phyloP scores from a whole-genome alignment of 2,113 vertebrate genomes.

The Silurus glanis region DNA sequence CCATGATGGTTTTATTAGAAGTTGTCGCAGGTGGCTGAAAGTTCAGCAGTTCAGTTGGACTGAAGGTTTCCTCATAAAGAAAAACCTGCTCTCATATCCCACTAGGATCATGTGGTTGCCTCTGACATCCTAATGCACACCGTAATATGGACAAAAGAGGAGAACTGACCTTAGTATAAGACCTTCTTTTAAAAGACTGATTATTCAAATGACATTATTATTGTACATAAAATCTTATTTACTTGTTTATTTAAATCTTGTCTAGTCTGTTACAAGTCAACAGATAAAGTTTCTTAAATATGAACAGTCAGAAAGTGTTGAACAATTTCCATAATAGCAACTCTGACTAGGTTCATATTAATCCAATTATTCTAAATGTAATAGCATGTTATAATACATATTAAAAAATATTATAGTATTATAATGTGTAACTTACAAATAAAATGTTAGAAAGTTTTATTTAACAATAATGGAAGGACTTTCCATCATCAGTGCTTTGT shows the following conservation, averaged over 20 bases:
- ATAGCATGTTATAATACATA: not conserved
- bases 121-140: conserved; percentile 15
- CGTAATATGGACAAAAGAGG: not conserved
- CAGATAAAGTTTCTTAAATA: not conserved
- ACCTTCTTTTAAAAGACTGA: not conserved
- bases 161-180: not conserved
- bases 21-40: conserved; percentile 72
- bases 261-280: not conserved
- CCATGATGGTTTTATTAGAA: conserved; percentile 76
- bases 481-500: not conserved
- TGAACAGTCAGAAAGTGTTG: not conserved
- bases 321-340: not conserved
- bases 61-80: conserved; percentile 25
- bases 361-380: not conserved
- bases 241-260: not conserved
- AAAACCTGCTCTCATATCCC: conserved; percentile 2
- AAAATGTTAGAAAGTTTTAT: not conserved
- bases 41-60: conserved; percentile 59
- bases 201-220: not conserved
- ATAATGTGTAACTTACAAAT: not conserved
- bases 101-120: not conserved
- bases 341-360: not conserved
- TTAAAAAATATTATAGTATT: too few species aligned
- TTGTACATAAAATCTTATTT: not conserved
- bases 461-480: not conserved